Evolutionary conservation across 2,888 invertebrate genomes (phyloP).

Genomic region (Metallyticus violacea): DNA sequence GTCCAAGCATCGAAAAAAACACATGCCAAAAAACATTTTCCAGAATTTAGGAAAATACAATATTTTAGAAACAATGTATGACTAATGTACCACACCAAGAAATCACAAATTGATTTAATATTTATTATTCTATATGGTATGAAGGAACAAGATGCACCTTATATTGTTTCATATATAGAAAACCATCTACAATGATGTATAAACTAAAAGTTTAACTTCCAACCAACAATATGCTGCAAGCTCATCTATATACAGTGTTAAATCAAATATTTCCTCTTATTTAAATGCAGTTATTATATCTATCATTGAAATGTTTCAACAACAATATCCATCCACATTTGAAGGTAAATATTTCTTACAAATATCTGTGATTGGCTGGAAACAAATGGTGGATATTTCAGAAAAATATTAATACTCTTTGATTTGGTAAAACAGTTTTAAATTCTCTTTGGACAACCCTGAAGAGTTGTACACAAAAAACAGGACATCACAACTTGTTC

Average conservation of each 20-base stretch:
- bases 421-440: constrained; percentile 15
- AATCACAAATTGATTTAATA: not conserved
- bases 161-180: not conserved
- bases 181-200: not conserved
- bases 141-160: not conserved
- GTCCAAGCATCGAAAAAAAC: not conserved
- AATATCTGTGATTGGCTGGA: constrained; percentile 1
- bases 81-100: not conserved
- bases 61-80: not conserved
- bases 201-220: not conserved
- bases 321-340: not conserved
- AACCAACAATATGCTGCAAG: not conserved
- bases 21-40: not conserved
- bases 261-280: not conserved
- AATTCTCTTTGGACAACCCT: constrained; percentile 10
- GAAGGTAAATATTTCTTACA: not conserved
- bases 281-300: not conserved
- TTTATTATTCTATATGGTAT: not conserved
- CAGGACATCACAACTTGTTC: constrained; percentile 9
- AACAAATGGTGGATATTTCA: constrained; percentile 1
- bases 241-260: not conserved
- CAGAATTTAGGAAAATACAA: not conserved
- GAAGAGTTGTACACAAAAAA: constrained; percentile 1
- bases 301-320: not conserved
- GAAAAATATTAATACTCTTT: constrained; percentile 13